phyloP scores from a whole-genome alignment of 2,113 vertebrate genomes.

The Lamprologus lemairii region DNA sequence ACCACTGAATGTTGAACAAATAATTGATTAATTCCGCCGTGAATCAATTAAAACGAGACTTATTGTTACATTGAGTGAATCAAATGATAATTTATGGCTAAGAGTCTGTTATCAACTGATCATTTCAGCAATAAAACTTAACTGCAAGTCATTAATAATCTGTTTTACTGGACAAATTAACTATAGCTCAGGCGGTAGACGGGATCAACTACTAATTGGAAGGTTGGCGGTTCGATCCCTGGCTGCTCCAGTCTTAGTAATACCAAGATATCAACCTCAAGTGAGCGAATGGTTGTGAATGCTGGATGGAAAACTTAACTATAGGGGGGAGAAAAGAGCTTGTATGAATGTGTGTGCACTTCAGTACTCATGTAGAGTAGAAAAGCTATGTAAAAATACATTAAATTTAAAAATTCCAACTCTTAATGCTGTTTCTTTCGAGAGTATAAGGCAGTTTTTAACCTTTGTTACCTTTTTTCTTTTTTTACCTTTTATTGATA shows the following conservation, averaged over 20 bases:
- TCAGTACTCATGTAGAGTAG: neutral
- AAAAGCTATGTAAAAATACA: neutral
- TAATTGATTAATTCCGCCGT: rapidly evolving
- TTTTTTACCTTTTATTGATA: neutral
- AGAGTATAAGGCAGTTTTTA: neutral
- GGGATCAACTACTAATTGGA: neutral
- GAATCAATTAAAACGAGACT: neutral
- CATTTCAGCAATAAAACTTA: neutral
- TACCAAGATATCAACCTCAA: neutral
- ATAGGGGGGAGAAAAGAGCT: neutral
- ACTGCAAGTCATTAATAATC: neutral
- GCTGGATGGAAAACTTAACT: neutral
- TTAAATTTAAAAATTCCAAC: neutral
- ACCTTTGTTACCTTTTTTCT: neutral
- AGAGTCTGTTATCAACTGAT: neutral
- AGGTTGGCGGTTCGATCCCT: neutral
- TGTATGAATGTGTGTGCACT: neutral
- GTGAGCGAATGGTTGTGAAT: neutral
- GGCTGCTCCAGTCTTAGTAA: neutral
- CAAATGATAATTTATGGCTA: neutral
- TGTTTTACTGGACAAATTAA: neutral
- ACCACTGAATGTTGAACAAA: neutral
- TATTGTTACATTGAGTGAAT: neutral
- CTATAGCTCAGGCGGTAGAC: neutral
- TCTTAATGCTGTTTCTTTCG: neutral